Conservation (phyloP, 2,888 invertebrate genomes). For the Stegophylla sp. region DNA sequence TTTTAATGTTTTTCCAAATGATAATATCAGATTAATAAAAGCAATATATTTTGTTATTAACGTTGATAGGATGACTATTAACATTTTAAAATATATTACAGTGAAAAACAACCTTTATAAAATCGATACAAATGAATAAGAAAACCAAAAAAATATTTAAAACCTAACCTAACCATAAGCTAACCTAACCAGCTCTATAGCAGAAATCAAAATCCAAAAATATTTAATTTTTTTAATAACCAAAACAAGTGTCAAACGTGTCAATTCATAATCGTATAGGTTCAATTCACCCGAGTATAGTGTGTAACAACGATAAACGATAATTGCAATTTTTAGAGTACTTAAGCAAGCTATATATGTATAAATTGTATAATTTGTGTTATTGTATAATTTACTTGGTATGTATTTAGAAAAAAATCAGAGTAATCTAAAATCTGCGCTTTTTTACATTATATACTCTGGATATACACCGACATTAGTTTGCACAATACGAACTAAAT, state of each 20-base stretch:
- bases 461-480: neutral
- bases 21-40: no score
- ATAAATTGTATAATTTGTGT: neutral
- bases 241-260: neutral
- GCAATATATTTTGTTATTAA: no score
- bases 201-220: neutral
- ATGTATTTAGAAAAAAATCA: neutral
- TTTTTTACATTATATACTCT: neutral
- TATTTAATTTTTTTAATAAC: neutral
- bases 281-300: neutral
- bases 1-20: no score
- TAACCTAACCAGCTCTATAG: no score
- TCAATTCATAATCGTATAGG: neutral
- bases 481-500: neutral
- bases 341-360: neutral
- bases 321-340: neutral
- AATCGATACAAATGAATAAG: no score
- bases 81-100: no score
- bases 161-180: no score
- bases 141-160: no score
- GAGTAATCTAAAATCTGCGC: neutral
- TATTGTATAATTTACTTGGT: conserved; percentile 2
- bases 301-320: conserved; percentile 13
- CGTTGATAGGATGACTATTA: no score
- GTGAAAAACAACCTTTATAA: no score